These are phyloP conservation scores for Falcaria lacertinaria DNA, from an alignment of 2,888 invertebrate genomes.

Conservation along the genomic window DNA sequence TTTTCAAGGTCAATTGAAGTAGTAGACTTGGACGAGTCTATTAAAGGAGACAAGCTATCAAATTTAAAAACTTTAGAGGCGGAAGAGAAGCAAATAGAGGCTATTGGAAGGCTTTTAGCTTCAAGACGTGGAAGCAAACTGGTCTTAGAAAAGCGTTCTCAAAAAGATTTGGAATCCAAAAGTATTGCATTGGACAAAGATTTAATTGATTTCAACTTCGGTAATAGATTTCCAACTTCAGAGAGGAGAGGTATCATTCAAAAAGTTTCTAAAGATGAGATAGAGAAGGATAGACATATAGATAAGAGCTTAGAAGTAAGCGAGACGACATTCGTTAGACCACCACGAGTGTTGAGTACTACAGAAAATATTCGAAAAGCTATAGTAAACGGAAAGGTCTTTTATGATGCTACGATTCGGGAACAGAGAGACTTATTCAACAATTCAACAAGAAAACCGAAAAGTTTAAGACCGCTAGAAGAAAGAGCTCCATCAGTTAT, in stretches of 20 bases:
- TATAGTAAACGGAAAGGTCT: conserved; percentile 69
- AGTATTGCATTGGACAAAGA: conserved; percentile 62
- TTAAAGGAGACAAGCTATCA: conserved; percentile 48
- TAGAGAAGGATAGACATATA: conserved; percentile 49
- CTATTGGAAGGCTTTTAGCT: conserved; percentile 66
- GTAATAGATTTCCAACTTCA: conserved; percentile 52
- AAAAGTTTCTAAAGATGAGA: conserved; percentile 66
- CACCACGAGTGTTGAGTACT: conserved; percentile 61
- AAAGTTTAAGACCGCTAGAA: conserved; percentile 25
- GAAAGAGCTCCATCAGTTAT: conserved; percentile 27
- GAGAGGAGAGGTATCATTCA: conserved; percentile 63
- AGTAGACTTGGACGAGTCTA: conserved; percentile 62
- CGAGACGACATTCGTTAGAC: conserved; percentile 65
- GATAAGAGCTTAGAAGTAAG: conserved; percentile 71
- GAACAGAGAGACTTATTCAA: conserved; percentile 53
- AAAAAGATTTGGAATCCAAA: conserved; percentile 61
- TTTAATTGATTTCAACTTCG: conserved; percentile 56
- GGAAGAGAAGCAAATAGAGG: conserved; percentile 73
- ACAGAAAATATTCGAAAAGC: conserved; percentile 69
- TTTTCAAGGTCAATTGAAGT: conserved; percentile 68
- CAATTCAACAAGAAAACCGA: conserved; percentile 45
- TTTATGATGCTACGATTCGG: conserved; percentile 67
- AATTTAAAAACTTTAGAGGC: conserved; percentile 67
- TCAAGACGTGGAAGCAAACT: conserved; percentile 59
- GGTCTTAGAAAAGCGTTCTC: conserved; percentile 60